Evolutionary conservation across 2,888 invertebrate genomes (phyloP).

Genomic region (Polyommatus icarus): DNA sequence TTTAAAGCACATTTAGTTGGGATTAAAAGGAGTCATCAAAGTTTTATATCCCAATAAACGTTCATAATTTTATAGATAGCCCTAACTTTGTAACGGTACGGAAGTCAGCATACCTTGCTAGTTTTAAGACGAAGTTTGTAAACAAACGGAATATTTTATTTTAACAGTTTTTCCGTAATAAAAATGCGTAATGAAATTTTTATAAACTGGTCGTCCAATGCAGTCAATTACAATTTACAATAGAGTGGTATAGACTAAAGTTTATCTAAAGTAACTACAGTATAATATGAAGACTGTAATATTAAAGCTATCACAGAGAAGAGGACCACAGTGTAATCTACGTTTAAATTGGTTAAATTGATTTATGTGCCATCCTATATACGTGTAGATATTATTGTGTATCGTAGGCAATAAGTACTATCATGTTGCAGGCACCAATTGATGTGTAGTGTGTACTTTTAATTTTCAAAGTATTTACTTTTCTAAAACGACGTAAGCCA

Average conservation of each 20-base stretch:
- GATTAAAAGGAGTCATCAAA: slow-evolving; percentile 27
- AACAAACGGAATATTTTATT: neutral
- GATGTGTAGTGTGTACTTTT: too few species aligned
- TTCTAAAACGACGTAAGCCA: too few species aligned
- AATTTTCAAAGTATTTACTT: too few species aligned
- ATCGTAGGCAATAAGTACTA: too few species aligned
- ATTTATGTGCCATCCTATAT: slow-evolving; percentile 2
- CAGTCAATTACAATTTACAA: neutral
- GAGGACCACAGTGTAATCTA: neutral
- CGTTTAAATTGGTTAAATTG: neutral
- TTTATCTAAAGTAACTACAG: too few species aligned
- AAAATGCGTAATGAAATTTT: neutral
- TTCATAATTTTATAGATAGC: slow-evolving; percentile 29
- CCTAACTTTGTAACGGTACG: slow-evolving; percentile 12
- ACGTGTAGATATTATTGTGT: too few species aligned
- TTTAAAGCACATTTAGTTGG: neutral
- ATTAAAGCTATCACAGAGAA: neutral
- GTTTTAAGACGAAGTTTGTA: neutral
- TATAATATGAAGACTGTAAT: neutral
- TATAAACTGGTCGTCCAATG: neutral
- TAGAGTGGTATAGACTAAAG: too few species aligned
- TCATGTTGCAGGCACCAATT: too few species aligned
- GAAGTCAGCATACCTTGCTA: slow-evolving; percentile 1
- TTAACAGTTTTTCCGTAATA: neutral
- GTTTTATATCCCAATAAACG: slow-evolving; percentile 28